Evolutionary conservation across 2,113 vertebrate genomes (phyloP).

Genomic region (Tenebrosternarchus preto): DNA sequence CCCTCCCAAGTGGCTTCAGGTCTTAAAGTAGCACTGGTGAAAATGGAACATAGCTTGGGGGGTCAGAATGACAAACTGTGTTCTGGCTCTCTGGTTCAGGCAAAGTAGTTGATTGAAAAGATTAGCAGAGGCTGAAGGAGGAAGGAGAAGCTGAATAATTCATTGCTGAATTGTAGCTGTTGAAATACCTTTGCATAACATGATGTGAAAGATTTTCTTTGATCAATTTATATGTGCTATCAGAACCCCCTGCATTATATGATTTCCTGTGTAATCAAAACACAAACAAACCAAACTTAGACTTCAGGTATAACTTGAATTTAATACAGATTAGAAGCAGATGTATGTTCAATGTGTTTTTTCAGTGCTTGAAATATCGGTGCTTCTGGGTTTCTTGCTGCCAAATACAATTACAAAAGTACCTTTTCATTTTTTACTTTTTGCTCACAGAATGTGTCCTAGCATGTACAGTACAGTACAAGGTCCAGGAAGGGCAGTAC

Average conservation of each 20-base stretch:
- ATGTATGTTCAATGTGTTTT: background rate
- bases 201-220: background rate
- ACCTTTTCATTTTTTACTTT: too few relatives aligned
- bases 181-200: background rate
- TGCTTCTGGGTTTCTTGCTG: background rate
- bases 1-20: background rate
- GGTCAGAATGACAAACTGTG: background rate
- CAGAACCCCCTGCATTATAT: too few relatives aligned
- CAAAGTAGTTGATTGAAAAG: background rate
- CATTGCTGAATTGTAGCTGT: background rate
- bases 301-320: background rate
- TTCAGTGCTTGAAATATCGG: slow-evolving; percentile 10
- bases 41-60: background rate
- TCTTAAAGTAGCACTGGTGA: background rate
- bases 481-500: too few relatives aligned
- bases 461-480: too few relatives aligned
- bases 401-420: too few relatives aligned
- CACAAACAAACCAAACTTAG: background rate
- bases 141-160: background rate
- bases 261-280: background rate
- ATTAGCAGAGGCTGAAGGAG: too few relatives aligned
- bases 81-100: background rate
- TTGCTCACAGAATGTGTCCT: too few relatives aligned
- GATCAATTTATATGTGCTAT: background rate
- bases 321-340: background rate